Percentiles rank a stretch among this genome's conserved stretches.
phyloP scores from a whole-genome alignment of 2,888 invertebrate species.

The Rotaria magnacalcarata region DNA sequence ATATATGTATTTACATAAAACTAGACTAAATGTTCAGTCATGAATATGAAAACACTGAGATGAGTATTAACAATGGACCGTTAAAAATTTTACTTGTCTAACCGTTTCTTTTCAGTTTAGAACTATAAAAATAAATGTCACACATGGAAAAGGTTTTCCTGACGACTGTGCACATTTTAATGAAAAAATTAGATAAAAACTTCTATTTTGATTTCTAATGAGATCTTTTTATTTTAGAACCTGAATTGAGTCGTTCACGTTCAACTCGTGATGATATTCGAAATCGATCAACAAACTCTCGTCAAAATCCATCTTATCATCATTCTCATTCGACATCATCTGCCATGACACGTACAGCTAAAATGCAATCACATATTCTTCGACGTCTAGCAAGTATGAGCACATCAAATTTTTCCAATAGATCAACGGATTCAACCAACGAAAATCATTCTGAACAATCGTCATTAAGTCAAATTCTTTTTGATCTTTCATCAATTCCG shows the following conservation, averaged over 20 bases:
- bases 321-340: conserved; percentile 2
- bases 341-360: background rate
- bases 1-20: no score
- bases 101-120: no score
- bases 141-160: no score
- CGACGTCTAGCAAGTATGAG: background rate
- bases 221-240: background rate
- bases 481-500: conserved; percentile 17
- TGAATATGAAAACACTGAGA: no score
- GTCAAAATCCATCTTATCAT: background rate
- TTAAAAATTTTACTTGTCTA: no score
- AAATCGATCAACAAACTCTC: background rate
- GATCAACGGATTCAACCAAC: background rate
- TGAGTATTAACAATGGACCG: no score
- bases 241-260: background rate
- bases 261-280: background rate
- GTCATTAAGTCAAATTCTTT: background rate
- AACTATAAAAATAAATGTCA: no score
- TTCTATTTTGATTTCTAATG: no score
- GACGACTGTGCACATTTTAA: no score
- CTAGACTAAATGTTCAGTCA: no score
- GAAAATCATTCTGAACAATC: background rate
- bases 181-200: no score
- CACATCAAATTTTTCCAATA: background rate
- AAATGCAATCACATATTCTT: conserved; percentile 26